phyloP scores from a whole-genome alignment of 2,113 vertebrate genomes.

The Toxotes chatareus region DNA sequence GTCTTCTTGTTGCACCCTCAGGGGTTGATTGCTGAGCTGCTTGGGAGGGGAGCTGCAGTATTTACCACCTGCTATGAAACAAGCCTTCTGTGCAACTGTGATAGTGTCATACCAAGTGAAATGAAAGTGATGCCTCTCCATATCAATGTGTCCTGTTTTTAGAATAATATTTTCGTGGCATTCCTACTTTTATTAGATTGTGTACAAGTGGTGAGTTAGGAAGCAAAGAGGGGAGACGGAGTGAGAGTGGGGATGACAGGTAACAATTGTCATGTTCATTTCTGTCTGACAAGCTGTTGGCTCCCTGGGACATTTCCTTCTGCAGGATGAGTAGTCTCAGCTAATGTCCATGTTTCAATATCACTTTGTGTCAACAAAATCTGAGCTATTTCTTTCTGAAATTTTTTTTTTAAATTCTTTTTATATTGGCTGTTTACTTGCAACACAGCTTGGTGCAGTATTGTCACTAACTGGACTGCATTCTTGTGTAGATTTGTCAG shows the following conservation, averaged over 20 bases:
- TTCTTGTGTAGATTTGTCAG: background rate
- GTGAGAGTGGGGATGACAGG: constrained; percentile 52
- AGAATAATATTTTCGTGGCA: constrained; percentile 61
- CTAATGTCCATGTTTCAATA: constrained; percentile 36
- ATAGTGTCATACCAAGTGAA: constrained; percentile 72
- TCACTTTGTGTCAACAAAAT: constrained; percentile 35
- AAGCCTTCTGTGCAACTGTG: constrained; percentile 71
- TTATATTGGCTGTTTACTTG: background rate
- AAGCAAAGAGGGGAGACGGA: constrained; percentile 17
- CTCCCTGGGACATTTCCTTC: constrained; percentile 56
- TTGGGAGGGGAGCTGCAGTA: constrained; percentile 66
- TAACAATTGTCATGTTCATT: constrained; percentile 63
- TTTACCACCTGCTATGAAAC: constrained; percentile 81
- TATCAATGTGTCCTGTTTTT: constrained; percentile 61
- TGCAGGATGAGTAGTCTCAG: constrained; percentile 16
- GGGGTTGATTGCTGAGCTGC: constrained; percentile 71
- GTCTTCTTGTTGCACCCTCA: constrained; percentile 62
- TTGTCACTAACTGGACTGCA: background rate
- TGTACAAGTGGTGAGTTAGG: constrained; percentile 49
- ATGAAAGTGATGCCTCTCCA: constrained; percentile 63
- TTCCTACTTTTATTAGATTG: constrained; percentile 66
- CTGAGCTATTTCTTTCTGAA: background rate
- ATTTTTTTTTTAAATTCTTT: background rate
- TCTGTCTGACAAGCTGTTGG: constrained; percentile 59
- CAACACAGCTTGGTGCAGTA: background rate